A percentile compares a stretch with the other conserved stretches of the same genome.
phyloP scores from a whole-genome alignment of 2,113 vertebrate genomes.

The Sterrhoptilus dennistouni region DNA sequence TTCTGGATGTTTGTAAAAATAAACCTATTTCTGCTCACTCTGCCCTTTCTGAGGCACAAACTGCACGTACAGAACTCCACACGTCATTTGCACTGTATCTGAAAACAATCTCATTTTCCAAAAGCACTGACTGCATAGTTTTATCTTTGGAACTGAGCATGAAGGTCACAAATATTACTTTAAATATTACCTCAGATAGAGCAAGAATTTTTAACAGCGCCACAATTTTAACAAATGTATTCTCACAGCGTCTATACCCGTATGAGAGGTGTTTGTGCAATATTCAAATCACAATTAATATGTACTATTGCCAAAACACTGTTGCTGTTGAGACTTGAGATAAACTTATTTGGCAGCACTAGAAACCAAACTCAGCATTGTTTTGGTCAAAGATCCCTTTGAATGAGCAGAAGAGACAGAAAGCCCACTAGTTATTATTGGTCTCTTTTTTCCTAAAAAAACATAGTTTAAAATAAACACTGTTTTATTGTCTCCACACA shows the following conservation, averaged over 20 bases:
- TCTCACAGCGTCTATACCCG: neutral
- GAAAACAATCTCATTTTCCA: neutral
- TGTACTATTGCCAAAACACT: neutral
- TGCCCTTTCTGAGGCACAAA: neutral
- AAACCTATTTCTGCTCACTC: neutral
- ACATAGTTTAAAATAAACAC: neutral
- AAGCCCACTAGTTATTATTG: neutral
- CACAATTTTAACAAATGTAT: neutral
- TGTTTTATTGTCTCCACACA: neutral
- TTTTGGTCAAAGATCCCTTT: neutral
- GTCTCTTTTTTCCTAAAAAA: neutral
- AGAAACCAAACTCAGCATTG: neutral
- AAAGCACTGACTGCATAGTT: neutral
- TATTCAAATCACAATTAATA: neutral
- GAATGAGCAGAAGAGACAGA: neutral
- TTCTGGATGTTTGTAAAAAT: neutral
- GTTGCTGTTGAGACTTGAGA: neutral
- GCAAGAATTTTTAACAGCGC: neutral
- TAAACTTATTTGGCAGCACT: neutral
- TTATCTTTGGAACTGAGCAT: neutral
- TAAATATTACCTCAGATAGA: neutral
- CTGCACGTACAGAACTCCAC: neutral
- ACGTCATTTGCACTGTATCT: neutral
- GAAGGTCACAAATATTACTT: neutral
- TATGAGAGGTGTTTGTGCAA: neutral